Percentiles rank a stretch among this genome's conserved stretches.
These are phyloP conservation scores for Bradypus variegatus DNA, from an alignment of 2,797 vertebrate genomes.

Conservation along the genomic window DNA sequence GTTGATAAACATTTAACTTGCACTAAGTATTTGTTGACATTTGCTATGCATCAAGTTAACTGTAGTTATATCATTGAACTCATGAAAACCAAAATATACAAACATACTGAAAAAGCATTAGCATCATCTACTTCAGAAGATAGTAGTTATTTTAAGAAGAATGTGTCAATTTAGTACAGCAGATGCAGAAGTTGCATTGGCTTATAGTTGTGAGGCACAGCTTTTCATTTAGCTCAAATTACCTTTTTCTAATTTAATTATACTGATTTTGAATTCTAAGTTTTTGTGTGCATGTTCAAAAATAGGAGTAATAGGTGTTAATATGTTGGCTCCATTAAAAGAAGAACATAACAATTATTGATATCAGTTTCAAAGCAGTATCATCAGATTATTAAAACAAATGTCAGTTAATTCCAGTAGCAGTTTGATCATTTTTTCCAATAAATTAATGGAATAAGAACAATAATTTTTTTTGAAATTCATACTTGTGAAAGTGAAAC, in stretches of 20 bases:
- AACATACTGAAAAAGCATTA: neutral
- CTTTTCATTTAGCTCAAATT: neutral
- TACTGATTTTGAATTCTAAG: neutral
- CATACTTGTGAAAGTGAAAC: neutral
- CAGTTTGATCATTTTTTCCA: constrained; percentile 4
- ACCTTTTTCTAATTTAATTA: constrained; percentile 15
- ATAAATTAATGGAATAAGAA: neutral
- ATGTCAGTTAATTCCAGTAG: neutral
- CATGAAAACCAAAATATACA: neutral
- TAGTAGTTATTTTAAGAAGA: neutral
- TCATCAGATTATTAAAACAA: neutral
- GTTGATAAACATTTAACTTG: neutral
- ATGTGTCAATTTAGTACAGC: neutral
- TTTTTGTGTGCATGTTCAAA: neutral
- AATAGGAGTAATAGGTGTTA: neutral
- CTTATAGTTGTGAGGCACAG: neutral
- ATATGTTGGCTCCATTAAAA: neutral
- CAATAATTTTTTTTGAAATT: neutral
- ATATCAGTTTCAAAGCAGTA: neutral
- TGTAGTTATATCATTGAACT: neutral
- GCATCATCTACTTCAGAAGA: neutral
- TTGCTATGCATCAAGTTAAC: neutral
- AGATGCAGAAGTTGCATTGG: neutral
- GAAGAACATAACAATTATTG: constrained; percentile 2
- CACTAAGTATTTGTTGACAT: neutral